Conservation (phyloP, 1,140 invertebrate species). For the Lamellibrachia luymesi region DNA sequence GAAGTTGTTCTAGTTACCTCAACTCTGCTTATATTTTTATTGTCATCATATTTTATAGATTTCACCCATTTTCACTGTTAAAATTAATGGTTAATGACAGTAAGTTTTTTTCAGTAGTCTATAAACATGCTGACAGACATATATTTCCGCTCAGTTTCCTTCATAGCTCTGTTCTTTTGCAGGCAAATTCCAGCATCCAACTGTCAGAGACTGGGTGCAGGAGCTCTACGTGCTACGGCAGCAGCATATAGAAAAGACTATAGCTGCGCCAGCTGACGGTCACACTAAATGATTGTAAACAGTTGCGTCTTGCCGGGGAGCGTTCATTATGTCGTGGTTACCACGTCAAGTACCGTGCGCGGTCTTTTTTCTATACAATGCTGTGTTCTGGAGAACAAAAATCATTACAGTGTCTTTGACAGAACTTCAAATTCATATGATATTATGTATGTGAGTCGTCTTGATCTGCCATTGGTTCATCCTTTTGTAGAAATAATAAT, state of each 20-base stretch:
- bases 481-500: background rate
- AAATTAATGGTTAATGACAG: background rate
- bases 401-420: background rate
- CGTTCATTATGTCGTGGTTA: background rate
- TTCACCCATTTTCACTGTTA: background rate
- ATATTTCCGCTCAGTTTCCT: background rate
- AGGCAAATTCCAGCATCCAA: slow-evolving; percentile 21
- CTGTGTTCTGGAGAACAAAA: background rate
- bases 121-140: background rate
- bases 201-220: slow-evolving; percentile 39
- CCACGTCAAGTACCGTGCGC: background rate
- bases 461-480: no score
- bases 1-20: background rate
- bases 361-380: background rate
- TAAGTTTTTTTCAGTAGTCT: background rate
- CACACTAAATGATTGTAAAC: background rate
- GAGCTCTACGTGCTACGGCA: slow-evolving; percentile 47
- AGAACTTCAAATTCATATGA: background rate
- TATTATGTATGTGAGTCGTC: background rate
- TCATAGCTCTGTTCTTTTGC: background rate
- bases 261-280: background rate
- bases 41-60: background rate
- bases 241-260: background rate
- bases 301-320: background rate
- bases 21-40: background rate